Evolutionary conservation across 2,888 invertebrate species (phyloP).

Genomic region (Saturnia japonica): DNA sequence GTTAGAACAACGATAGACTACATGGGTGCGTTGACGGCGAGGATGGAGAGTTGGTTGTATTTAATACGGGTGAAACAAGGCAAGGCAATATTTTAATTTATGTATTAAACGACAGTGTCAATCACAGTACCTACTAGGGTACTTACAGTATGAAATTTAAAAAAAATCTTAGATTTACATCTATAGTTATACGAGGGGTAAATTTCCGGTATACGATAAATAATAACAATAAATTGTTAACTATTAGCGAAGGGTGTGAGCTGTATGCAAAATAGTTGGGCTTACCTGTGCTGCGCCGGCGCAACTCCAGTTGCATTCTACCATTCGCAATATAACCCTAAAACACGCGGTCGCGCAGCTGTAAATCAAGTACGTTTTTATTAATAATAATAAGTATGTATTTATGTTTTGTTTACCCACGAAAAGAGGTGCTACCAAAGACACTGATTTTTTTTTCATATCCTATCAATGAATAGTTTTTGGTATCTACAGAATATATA

Average conservation of each 20-base stretch:
- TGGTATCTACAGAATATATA: too few species aligned
- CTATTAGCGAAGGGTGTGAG: conserved; percentile 52
- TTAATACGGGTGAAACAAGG: too few species aligned
- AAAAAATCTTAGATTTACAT: conserved; percentile 3
- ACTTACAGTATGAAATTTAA: conserved; percentile 20
- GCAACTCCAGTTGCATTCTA: conserved; percentile 14
- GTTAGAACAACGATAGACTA: too few species aligned
- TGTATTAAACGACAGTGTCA: neutral
- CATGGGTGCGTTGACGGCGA: too few species aligned
- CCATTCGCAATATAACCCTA: conserved; percentile 10
- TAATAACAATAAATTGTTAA: conserved; percentile 61
- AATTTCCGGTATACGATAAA: conserved; percentile 54
- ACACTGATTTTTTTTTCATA: too few species aligned
- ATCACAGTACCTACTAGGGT: neutral
- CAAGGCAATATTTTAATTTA: neutral
- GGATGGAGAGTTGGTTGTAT: too few species aligned
- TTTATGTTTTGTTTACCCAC: too few species aligned
- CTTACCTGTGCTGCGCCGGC: conserved; percentile 22
- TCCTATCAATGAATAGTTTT: too few species aligned
- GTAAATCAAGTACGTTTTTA: conserved; percentile 21
- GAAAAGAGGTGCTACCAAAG: too few species aligned
- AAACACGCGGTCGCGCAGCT: conserved; percentile 10
- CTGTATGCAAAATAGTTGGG: conserved; percentile 64
- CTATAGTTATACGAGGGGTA: conserved; percentile 33
- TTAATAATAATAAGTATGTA: conserved; percentile 24